phyloP scores from a whole-genome alignment of 2,113 vertebrate species.

The Hystrix brachyura region DNA sequence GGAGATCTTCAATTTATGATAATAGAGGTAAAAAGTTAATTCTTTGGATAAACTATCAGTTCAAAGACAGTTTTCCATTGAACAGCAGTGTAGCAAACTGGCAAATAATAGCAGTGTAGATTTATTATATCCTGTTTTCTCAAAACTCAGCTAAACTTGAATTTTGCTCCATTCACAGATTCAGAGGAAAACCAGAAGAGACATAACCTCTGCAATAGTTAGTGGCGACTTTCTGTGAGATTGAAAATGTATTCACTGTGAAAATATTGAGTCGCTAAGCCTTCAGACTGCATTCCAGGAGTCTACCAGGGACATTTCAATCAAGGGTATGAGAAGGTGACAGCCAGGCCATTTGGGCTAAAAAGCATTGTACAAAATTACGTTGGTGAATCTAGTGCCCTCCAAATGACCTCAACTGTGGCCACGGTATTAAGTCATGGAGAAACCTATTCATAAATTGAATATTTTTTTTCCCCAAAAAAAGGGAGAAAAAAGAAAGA shows the following conservation, averaged over 20 bases:
- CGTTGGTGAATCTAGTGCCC: constrained; percentile 88
- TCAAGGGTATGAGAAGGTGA: constrained; percentile 87
- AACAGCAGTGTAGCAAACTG: constrained; percentile 68
- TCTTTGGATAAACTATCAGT: constrained; percentile 66
- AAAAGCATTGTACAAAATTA: constrained; percentile 88
- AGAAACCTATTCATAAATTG: constrained; percentile 86
- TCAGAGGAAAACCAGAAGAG: constrained; percentile 85
- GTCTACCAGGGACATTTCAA: constrained; percentile 90
- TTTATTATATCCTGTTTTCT: constrained; percentile 75
- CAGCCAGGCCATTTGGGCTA: constrained; percentile 89
- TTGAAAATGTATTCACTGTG: constrained; percentile 88
- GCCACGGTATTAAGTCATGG: constrained; percentile 87
- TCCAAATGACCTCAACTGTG: constrained; percentile 88
- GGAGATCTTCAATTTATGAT: constrained; percentile 23
- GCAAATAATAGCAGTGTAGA: constrained; percentile 75
- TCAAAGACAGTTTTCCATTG: constrained; percentile 75
- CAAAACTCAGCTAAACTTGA: constrained; percentile 80
- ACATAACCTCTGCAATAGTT: constrained; percentile 86
- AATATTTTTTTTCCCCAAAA: constrained; percentile 80
- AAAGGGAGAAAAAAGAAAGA: constrained; percentile 69
- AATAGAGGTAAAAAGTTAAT: constrained; percentile 56
- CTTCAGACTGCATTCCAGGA: constrained; percentile 91
- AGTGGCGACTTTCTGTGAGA: constrained; percentile 87
- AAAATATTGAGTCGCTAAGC: constrained; percentile 91
- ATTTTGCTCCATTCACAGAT: constrained; percentile 83